These are phyloP conservation scores for Macrostomum cliftonense DNA, from an alignment of 2,888 invertebrate species.

Conservation along the genomic window DNA sequence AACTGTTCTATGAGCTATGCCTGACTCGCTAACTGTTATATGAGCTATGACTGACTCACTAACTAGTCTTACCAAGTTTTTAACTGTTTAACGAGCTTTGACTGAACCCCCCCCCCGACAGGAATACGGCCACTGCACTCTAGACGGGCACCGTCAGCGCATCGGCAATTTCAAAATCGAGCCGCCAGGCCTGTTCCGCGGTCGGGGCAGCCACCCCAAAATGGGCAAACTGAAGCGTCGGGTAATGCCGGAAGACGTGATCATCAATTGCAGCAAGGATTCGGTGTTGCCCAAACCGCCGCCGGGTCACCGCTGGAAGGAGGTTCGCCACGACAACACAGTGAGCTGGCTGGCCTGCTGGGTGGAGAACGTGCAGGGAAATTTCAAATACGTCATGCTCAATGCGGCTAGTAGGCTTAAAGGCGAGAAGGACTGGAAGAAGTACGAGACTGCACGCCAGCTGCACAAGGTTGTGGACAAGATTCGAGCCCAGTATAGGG, in stretches of 20 bases:
- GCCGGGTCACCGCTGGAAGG: conserved; percentile 79
- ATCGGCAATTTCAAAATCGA: conserved; percentile 96
- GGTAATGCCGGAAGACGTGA: conserved; percentile 75
- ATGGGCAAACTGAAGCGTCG: conserved; percentile 89
- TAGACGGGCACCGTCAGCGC: conserved; percentile 92
- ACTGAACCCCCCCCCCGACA: too few species aligned
- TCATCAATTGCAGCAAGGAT: conserved; percentile 70
- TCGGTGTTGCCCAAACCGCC: conserved; percentile 54
- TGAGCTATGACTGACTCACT: too few species aligned
- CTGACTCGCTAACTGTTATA: too few species aligned
- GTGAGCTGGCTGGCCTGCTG: conserved; percentile 93
- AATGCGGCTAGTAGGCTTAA: conserved; percentile 94
- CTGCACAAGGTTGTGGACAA: conserved; percentile 74
- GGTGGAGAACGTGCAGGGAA: conserved; percentile 80
- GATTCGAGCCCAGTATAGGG: conserved; percentile 64
- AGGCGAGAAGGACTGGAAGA: conserved; percentile 96
- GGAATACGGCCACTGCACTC: conserved; percentile 78
- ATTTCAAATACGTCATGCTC: conserved; percentile 92
- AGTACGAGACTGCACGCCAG: conserved; percentile 85
- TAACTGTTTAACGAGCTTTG: too few species aligned
- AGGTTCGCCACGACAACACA: conserved; percentile 71
- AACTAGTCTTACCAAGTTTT: too few species aligned
- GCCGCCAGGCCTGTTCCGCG: conserved; percentile 80
- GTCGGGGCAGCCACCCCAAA: conserved; percentile 94
- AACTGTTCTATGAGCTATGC: too few species aligned